Conservation (phyloP, 2,888 invertebrate genomes). For the Torymus auratus region DNA sequence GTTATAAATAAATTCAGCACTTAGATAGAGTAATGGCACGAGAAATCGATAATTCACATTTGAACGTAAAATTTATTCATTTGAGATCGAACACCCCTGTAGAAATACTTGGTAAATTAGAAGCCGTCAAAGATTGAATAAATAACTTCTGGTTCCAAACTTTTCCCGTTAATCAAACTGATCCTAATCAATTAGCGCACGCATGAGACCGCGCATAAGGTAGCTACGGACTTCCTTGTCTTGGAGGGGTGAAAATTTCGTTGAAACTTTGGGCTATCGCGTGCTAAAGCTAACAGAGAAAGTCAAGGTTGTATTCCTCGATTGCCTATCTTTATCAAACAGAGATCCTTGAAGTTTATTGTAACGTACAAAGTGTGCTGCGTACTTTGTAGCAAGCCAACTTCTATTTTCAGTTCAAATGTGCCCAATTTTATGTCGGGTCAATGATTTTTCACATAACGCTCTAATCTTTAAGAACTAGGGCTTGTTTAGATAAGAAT, state of each 20-base stretch:
- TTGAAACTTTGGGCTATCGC: conserved; percentile 29
- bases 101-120: conserved; percentile 3
- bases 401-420: conserved; percentile 2
- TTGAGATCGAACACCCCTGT: no score
- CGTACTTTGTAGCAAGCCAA: not conserved
- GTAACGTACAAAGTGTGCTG: not conserved
- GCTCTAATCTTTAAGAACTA: not conserved
- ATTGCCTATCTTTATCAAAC: conserved; percentile 32
- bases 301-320: conserved; percentile 43
- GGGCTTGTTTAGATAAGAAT: not conserved
- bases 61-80: no score
- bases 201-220: conserved; percentile 5
- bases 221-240: not conserved
- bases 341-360: conserved; percentile 44
- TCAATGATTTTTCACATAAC: conserved; percentile 18
- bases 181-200: conserved; percentile 45
- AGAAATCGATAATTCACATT: no score
- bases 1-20: no score
- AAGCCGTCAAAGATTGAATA: not conserved
- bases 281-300: conserved; percentile 31
- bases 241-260: conserved; percentile 17
- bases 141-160: conserved; percentile 18
- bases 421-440: not conserved
- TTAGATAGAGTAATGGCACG: no score
- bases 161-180: conserved; percentile 52